Conservation (phyloP, 2,888 invertebrate species). For the Trypoxylon attenuatum region DNA sequence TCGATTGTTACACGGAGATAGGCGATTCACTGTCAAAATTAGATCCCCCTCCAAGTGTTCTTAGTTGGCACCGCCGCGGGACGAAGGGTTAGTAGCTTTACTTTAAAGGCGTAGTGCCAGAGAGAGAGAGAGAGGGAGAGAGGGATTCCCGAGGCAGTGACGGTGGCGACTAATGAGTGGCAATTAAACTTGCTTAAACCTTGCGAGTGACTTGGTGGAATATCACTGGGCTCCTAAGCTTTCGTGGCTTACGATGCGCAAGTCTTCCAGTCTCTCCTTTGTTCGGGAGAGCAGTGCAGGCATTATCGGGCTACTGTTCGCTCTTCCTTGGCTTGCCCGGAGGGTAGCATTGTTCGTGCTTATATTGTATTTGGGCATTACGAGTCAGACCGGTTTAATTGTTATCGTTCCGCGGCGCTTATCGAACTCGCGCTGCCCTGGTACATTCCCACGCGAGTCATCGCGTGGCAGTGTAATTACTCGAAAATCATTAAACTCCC, state of each 20-base stretch:
- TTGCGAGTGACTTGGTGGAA: constrained; percentile 14
- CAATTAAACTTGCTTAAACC: constrained; percentile 13
- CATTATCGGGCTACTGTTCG: constrained; percentile 36
- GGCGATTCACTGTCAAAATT: no score
- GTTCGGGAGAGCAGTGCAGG: constrained; percentile 41
- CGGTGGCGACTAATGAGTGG: constrained; percentile 2
- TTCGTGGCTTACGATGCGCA: constrained; percentile 39
- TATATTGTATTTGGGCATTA: constrained; percentile 60
- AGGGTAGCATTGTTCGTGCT: constrained; percentile 54
- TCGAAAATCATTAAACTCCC: constrained; percentile 58
- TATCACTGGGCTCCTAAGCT: constrained; percentile 21
- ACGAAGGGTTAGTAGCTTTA: no score
- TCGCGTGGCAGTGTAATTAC: constrained; percentile 52
- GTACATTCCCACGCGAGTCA: constrained; percentile 60
- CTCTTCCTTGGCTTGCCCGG: constrained; percentile 18
- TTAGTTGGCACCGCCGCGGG: no score
- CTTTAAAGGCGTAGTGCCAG: no score
- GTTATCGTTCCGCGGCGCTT: constrained; percentile 58
- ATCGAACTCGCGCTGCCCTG: constrained; percentile 54
- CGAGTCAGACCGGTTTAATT: constrained; percentile 57
- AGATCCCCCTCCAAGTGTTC: no score
- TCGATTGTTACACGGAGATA: no score
- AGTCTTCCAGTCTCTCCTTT: constrained; percentile 37
- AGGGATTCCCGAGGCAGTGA: no score
- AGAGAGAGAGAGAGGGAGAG: no score